phyloP scores from a whole-genome alignment of 2,113 vertebrate species.

The Dendropsophus ebraccatus region DNA sequence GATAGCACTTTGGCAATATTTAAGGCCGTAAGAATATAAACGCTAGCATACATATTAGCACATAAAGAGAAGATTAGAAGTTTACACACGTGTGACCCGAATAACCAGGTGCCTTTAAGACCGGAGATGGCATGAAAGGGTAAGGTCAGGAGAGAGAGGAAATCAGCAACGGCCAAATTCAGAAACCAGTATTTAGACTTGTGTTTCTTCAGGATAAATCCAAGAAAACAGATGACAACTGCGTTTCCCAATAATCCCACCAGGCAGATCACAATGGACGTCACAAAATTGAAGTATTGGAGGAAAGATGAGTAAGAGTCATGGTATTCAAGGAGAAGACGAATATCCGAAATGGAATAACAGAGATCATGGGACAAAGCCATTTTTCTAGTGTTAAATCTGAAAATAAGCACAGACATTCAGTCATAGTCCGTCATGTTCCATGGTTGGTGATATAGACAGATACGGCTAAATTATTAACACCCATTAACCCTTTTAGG shows the following conservation, averaged over 20 bases:
- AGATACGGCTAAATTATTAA: too few species aligned
- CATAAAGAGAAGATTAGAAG: not conserved
- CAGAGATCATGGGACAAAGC: too few species aligned
- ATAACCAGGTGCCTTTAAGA: not conserved
- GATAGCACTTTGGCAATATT: constrained; percentile 8
- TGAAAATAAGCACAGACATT: too few species aligned
- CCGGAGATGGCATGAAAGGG: not conserved
- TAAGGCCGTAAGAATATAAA: constrained; percentile 21
- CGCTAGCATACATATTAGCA: constrained; percentile 14
- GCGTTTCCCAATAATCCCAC: constrained; percentile 8
- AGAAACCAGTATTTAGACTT: constrained; percentile 34
- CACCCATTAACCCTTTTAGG: too few species aligned
- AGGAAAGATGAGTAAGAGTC: not conserved
- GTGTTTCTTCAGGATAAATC: constrained; percentile 33
- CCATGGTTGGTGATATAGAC: too few species aligned
- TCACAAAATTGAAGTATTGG: not conserved
- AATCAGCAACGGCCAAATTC: constrained; percentile 32
- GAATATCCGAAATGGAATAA: too few species aligned
- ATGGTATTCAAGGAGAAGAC: not conserved
- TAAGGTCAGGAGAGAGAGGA: not conserved
- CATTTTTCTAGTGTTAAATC: too few species aligned
- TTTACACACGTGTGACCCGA: not conserved
- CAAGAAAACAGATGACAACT: not conserved
- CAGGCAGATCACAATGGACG: not conserved
- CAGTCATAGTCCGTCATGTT: too few species aligned